phyloP scores from a whole-genome alignment of 1,140 invertebrate genomes.

The Bombus breviceps region DNA sequence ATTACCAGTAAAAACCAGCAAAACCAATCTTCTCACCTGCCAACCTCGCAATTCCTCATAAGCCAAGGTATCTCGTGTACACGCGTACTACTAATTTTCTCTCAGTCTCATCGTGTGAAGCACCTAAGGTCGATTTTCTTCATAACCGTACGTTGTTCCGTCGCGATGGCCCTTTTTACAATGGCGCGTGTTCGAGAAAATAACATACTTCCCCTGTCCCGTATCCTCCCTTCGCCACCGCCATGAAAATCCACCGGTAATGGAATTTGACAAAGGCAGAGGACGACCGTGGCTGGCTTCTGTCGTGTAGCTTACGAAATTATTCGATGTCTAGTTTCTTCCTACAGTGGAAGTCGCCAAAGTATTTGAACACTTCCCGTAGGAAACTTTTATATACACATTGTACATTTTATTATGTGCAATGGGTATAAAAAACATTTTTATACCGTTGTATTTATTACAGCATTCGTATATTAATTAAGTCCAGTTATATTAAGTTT shows the following conservation, averaged over 20 bases:
- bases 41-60: constrained; percentile 50
- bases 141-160: constrained; percentile 34
- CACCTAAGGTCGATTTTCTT: constrained; percentile 30
- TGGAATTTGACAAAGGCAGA: constrained; percentile 13
- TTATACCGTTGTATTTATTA: too few species aligned
- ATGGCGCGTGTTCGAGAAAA: constrained; percentile 22
- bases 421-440: too few species aligned
- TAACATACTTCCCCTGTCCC: neutral
- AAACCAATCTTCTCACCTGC: constrained; percentile 45
- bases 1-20: constrained; percentile 55
- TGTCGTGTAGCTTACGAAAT: neutral
- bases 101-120: constrained; percentile 26
- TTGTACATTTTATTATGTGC: neutral
- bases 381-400: neutral
- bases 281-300: neutral
- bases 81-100: constrained; percentile 58
- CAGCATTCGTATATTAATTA: too few species aligned
- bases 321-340: neutral
- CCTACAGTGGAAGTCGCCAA: neutral
- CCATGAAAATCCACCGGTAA: neutral
- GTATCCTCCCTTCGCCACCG: neutral
- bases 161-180: constrained; percentile 13
- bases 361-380: neutral
- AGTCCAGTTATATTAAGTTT: too few species aligned
- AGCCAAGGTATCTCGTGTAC: constrained; percentile 21